Conservation (phyloP, 2,113 vertebrate species). For the Sturnus vulgaris region DNA sequence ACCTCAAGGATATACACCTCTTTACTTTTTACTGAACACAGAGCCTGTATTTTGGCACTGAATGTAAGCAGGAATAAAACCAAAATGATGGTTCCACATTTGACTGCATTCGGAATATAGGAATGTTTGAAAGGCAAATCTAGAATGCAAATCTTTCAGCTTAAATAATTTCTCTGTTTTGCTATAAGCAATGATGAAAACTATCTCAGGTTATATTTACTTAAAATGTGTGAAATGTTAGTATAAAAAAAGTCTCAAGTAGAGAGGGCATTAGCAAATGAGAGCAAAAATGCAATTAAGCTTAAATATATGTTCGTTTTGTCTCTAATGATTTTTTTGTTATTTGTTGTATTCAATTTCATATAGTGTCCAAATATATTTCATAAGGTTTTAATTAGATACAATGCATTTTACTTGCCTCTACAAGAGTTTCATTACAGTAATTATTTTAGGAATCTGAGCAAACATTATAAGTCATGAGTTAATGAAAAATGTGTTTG, state of each 20-base stretch:
- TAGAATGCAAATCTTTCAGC: not conserved
- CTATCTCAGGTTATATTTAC: not conserved
- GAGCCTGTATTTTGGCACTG: not conserved
- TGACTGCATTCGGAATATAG: not conserved
- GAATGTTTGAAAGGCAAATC: not conserved
- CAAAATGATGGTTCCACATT: not conserved
- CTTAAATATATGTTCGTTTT: not conserved
- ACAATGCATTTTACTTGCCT: not conserved
- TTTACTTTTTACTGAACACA: not conserved
- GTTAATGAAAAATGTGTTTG: not conserved
- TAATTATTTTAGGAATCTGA: not conserved
- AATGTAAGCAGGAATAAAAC: not conserved
- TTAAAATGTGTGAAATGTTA: not conserved
- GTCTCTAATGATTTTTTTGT: not conserved
- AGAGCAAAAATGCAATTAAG: not conserved
- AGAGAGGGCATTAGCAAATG: not conserved
- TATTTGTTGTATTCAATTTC: not conserved
- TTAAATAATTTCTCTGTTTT: not conserved
- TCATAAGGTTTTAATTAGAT: not conserved
- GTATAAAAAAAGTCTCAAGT: not conserved
- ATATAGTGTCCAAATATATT: not conserved
- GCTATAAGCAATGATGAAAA: not conserved
- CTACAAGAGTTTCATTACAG: not conserved
- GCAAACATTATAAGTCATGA: not conserved
- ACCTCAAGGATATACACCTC: not conserved